These are phyloP conservation scores for Paradoxurus hermaphroditus DNA, from an alignment of 2,113 vertebrate genomes.

Conservation along the genomic window DNA sequence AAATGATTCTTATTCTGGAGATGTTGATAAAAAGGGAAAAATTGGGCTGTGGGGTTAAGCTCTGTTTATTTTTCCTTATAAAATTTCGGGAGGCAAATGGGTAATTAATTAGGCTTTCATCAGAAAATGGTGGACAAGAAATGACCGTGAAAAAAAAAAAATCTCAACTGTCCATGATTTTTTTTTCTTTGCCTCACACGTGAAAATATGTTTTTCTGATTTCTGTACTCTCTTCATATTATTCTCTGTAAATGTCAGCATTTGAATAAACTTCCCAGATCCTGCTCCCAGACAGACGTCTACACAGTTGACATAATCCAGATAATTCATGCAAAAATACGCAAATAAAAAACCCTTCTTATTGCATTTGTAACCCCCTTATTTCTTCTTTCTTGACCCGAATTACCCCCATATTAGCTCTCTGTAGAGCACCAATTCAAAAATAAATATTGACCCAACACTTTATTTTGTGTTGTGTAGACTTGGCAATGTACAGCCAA, in stretches of 20 bases:
- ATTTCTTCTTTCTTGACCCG: slow-evolving; percentile 70
- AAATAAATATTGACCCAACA: slow-evolving; percentile 77
- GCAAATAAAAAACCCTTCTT: slow-evolving; percentile 54
- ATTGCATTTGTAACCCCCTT: slow-evolving; percentile 46
- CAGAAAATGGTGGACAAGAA: slow-evolving; percentile 23
- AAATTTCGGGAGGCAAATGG: slow-evolving; percentile 29
- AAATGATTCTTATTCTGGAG: slow-evolving; percentile 70
- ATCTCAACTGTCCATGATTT: slow-evolving; percentile 27
- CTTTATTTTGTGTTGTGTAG: slow-evolving; percentile 70
- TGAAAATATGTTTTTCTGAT: slow-evolving; percentile 52
- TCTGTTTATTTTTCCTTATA: slow-evolving; percentile 45
- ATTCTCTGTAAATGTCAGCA: slow-evolving; percentile 64
- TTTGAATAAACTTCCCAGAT: slow-evolving; percentile 69
- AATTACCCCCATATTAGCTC: slow-evolving; percentile 66
- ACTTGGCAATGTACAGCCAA: slow-evolving; percentile 72
- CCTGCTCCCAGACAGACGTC: slow-evolving; percentile 52
- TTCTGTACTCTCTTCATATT: slow-evolving; percentile 55
- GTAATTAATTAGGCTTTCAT: slow-evolving; percentile 36
- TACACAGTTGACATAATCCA: slow-evolving; percentile 68
- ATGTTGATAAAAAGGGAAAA: slow-evolving; percentile 50
- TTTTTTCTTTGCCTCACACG: not conserved
- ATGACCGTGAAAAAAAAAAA: slow-evolving; percentile 15
- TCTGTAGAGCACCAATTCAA: slow-evolving; percentile 64
- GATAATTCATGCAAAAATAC: slow-evolving; percentile 71
- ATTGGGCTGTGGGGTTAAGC: not conserved